Evolutionary conservation across 1,140 invertebrate species (phyloP).

Genomic region (Drosophila equinoxialis): DNA sequence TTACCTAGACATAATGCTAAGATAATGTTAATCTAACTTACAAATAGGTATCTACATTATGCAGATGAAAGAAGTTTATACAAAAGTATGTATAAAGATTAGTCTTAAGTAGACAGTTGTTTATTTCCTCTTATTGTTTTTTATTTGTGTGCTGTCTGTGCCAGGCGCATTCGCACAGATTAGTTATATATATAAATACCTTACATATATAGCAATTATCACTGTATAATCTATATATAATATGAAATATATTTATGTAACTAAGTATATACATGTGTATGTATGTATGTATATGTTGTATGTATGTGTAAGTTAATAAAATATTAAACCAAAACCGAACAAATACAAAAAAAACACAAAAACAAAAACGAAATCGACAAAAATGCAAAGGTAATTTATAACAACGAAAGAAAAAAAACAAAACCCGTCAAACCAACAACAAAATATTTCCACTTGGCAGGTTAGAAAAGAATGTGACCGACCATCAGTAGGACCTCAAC

Average conservation of each 20-base stretch:
- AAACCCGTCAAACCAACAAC: not conserved
- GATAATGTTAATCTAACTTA: slow-evolving; percentile 37
- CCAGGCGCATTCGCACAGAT: slow-evolving; percentile 42
- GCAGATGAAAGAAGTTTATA: slow-evolving; percentile 17
- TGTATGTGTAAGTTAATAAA: slow-evolving; percentile 73
- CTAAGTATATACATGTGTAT: slow-evolving; percentile 34
- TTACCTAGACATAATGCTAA: slow-evolving; percentile 66
- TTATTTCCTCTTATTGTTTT: slow-evolving; percentile 29
- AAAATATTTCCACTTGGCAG: not conserved
- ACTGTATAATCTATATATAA: slow-evolving; percentile 14
- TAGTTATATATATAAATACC: slow-evolving; percentile 20
- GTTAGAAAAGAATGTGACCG: not conserved
- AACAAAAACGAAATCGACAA: slow-evolving; percentile 48
- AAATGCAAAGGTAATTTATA: slow-evolving; percentile 57
- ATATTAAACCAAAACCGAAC: slow-evolving; percentile 40
- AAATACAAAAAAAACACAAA: slow-evolving; percentile 24
- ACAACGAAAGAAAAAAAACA: slow-evolving; percentile 18
- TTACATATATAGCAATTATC: not conserved
- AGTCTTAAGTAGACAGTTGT: slow-evolving; percentile 44
- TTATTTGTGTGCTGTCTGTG: slow-evolving; percentile 29
- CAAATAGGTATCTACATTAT: slow-evolving; percentile 1
- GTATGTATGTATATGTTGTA: slow-evolving; percentile 45
- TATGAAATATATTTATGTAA: slow-evolving; percentile 11
- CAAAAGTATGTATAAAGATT: slow-evolving; percentile 32
- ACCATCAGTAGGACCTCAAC: not conserved